A percentile compares a stretch with the other conserved stretches of the same genome.
These are phyloP conservation scores for Drosophila testacea DNA, from an alignment of 2,888 invertebrate species.

Conservation along the genomic window DNA sequence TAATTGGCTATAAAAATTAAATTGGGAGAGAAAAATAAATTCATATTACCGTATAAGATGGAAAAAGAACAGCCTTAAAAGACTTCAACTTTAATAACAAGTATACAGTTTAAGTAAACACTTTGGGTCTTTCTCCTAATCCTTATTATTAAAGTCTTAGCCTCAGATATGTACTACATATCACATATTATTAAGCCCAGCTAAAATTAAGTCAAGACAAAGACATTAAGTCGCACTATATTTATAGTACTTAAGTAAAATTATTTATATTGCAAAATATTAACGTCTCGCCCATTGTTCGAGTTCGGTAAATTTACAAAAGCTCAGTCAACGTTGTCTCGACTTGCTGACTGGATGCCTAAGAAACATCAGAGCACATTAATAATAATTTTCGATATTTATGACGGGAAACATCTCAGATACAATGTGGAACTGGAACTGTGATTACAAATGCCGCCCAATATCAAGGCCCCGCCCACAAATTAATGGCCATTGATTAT, in stretches of 20 bases:
- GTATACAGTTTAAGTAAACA: too few species aligned
- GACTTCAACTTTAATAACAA: too few species aligned
- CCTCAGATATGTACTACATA: too few species aligned
- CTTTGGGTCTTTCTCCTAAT: too few species aligned
- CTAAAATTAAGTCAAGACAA: not conserved
- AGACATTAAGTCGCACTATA: not conserved
- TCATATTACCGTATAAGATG: too few species aligned
- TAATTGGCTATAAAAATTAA: not conserved
- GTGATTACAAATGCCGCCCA: slow-evolving; percentile 70
- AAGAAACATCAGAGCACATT: slow-evolving; percentile 58
- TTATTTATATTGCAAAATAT: not conserved
- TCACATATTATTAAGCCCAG: not conserved
- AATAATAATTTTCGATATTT: slow-evolving; percentile 79
- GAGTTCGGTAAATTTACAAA: slow-evolving; percentile 33
- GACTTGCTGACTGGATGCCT: slow-evolving; percentile 53
- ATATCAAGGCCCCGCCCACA: slow-evolving; percentile 25
- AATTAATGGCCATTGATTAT: slow-evolving; percentile 59
- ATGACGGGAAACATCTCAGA: slow-evolving; percentile 75
- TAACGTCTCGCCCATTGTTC: slow-evolving; percentile 25
- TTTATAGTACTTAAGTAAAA: not conserved
- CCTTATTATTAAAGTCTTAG: too few species aligned
- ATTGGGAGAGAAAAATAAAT: too few species aligned
- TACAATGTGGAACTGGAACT: slow-evolving; percentile 69
- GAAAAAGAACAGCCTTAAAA: too few species aligned
- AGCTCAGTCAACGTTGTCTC: slow-evolving; percentile 54